Evolutionary conservation across 2,797 vertebrate genomes (phyloP).

Genomic region (Danio tinwini): DNA sequence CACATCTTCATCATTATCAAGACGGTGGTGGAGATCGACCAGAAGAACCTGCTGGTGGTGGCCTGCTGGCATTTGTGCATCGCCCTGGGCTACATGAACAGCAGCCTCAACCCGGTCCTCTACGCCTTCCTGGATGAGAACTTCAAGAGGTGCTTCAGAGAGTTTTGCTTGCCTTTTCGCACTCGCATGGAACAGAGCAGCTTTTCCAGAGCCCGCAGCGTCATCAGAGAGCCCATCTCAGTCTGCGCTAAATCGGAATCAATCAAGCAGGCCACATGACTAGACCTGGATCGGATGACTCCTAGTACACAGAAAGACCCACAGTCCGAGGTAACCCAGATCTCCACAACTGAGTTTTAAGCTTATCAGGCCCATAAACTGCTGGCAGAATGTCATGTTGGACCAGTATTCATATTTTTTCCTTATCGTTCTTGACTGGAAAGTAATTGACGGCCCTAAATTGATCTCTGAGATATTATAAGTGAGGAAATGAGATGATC

Average conservation of each 20-base stretch:
- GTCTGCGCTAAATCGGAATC: constrained; percentile 78
- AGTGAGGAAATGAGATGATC: not conserved
- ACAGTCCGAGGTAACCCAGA: constrained; percentile 82
- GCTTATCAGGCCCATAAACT: not conserved
- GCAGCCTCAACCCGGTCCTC: constrained; percentile 95
- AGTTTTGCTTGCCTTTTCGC: constrained; percentile 89
- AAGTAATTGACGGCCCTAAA: not conserved
- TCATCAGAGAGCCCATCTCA: constrained; percentile 79
- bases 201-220: constrained; percentile 83
- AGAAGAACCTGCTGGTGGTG: constrained; percentile 85
- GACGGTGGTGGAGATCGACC: constrained; percentile 87
- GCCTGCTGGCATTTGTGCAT: constrained; percentile 96
- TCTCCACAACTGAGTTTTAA: constrained; percentile 84
- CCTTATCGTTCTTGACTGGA: not conserved
- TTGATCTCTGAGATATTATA: not conserved
- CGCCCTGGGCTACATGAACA: constrained; percentile 95
- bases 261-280: constrained; percentile 83
- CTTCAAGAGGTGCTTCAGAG: constrained; percentile 95
- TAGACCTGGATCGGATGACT: constrained; percentile 72
- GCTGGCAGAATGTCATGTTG: constrained; percentile 8
- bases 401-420: not conserved
- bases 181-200: constrained; percentile 80
- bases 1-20: constrained; percentile 96
- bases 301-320: constrained; percentile 73
- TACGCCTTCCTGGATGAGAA: constrained; percentile 97